Evolutionary conservation across 2,888 invertebrate species (phyloP), one percentile per base, ranked within the genome.

Genomic region (Cataglyphis rosenhaueri): DNA sequence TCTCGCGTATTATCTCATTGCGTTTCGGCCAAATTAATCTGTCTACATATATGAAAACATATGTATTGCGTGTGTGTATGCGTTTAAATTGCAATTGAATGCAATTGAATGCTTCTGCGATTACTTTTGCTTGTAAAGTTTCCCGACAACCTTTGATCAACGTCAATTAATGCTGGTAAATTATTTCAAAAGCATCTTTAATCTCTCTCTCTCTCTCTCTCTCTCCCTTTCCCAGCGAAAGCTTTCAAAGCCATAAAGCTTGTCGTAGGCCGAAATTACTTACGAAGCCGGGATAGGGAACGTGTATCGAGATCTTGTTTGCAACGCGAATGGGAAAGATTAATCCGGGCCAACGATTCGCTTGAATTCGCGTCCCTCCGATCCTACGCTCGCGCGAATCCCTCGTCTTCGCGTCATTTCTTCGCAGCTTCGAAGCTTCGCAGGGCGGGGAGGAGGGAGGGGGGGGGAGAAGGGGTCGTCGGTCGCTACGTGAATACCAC

Each of bases 291-390:
- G 85, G 83, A 81, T 85, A 85, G 86, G 44, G 18, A n/a, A 85
- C 79, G 86, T 84, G 89, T 89, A 92, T 92, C 90, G 91, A 91
- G 91, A 89, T 85, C 89, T 52, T 91, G 89, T 91, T 92, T 91
- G 90, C 90, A 85, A 48, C 83, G 87, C 73, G 85, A 55, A 25
- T 35, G 71, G 65, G 61, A 81, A 84, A 79, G 78, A 82, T 61
- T 83, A 71, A 57, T 74, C 52, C 66, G 82, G 65, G 83, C 86
- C 90, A 91, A 48, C n/a, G 52, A 91, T 92, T 91, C 89, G 84
- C 90, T 89, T 90, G 88, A 91, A 90, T 90, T 91, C 5, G 88
- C 88, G 88, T 86, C 85, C 84, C 89, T 86, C 87, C 86, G 86
- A 88, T 91, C 84, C 68, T 84, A 84, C 62, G 57, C 75, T 48